Conservation (phyloP, 2,797 vertebrate species). For the Hoplostethus atlanticus region DNA sequence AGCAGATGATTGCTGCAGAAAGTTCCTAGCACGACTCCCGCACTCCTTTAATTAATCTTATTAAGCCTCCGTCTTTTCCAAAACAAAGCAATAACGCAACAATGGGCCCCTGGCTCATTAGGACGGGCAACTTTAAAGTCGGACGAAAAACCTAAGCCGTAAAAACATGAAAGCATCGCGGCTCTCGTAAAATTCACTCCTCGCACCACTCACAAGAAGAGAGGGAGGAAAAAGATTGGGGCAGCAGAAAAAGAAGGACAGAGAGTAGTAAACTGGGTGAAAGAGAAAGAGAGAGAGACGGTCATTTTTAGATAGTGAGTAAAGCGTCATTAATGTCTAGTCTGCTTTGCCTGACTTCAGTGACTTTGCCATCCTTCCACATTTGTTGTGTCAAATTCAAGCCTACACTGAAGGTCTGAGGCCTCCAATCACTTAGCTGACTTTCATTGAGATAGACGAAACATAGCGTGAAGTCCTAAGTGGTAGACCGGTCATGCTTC, state of each 20-base stretch:
- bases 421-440: neutral
- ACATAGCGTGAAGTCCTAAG: conserved; percentile 29
- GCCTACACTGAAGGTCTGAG: neutral
- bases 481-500: conserved; percentile 33
- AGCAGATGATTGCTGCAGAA: conserved; percentile 16
- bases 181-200: conserved; percentile 47
- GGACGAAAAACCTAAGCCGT: conserved; percentile 57
- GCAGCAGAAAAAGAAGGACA: too few relatives aligned
- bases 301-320: too few relatives aligned
- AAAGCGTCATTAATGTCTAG: neutral
- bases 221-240: too few relatives aligned
- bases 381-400: conserved; percentile 1
- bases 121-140: conserved; percentile 39
- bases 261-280: too few relatives aligned
- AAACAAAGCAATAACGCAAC: conserved; percentile 60
- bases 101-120: conserved; percentile 59
- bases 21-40: conserved; percentile 15
- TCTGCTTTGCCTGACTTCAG: neutral
- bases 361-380: neutral
- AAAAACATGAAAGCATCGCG: conserved; percentile 64
- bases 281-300: too few relatives aligned
- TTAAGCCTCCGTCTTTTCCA: conserved; percentile 53
- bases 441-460: conserved; percentile 46
- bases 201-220: conserved; percentile 13
- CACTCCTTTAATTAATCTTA: conserved; percentile 46